These are phyloP conservation scores for Brachypodius melanocephalos DNA, from an alignment of 2,113 vertebrate species.

Conservation along the genomic window DNA sequence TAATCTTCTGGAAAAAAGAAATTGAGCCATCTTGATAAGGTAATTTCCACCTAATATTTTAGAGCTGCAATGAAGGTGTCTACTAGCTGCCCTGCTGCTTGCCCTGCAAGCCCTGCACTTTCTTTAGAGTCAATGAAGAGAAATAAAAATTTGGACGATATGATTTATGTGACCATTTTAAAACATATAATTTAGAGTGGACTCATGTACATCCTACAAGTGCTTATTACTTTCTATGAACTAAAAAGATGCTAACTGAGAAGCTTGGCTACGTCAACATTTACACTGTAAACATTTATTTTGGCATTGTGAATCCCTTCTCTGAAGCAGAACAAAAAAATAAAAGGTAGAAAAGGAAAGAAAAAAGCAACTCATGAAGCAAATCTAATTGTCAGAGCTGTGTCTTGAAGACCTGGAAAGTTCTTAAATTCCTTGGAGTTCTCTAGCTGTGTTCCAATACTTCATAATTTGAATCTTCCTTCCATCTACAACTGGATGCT, in stretches of 20 bases:
- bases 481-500: neutral
- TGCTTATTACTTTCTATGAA: neutral
- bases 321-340: neutral
- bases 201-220: neutral
- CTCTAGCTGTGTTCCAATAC: neutral
- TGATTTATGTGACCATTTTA: neutral
- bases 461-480: conserved; percentile 13
- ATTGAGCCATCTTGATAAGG: neutral
- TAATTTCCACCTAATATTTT: neutral
- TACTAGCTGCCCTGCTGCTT: neutral
- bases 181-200: neutral
- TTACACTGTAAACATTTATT: neutral
- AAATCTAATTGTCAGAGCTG: neutral
- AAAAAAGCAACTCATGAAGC: neutral
- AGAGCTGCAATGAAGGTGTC: neutral
- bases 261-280: neutral
- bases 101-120: neutral
- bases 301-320: neutral
- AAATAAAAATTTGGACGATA: neutral
- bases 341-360: neutral
- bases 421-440: neutral
- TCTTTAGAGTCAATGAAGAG: neutral
- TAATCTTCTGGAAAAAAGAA: conserved; percentile 5
- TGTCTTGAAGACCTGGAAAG: neutral
- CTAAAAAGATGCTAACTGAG: neutral